Percentiles rank a stretch among this genome's conserved stretches.
These are phyloP conservation scores for Platycheirus rosarum DNA, from an alignment of 2,888 invertebrate genomes.

Conservation along the genomic window DNA sequence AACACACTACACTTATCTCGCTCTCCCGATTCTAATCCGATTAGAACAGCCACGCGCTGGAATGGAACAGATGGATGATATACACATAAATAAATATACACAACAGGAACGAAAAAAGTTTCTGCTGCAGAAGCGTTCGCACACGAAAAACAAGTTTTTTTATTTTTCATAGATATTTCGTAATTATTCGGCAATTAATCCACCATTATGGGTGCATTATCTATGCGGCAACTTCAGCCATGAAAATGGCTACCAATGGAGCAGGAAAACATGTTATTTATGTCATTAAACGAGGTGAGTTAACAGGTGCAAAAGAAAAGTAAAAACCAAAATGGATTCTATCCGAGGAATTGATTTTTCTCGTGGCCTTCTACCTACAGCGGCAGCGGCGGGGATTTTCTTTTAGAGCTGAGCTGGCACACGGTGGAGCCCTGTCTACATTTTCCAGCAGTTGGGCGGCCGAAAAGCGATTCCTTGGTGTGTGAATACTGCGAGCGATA, in stretches of 20 bases:
- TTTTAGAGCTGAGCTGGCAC: constrained; percentile 32
- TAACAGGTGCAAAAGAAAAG: constrained; percentile 65
- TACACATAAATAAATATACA: constrained; percentile 43
- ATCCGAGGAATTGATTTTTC: constrained; percentile 66
- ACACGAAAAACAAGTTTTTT: constrained; percentile 37
- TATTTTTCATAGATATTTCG: constrained; percentile 9
- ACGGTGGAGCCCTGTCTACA: constrained; percentile 48
- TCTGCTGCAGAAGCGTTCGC: constrained; percentile 47
- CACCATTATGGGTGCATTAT: constrained; percentile 15
- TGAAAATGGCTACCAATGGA: constrained; percentile 31
- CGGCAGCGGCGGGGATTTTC: constrained; percentile 20
- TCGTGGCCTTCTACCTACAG: constrained; percentile 41
- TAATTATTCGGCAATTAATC: constrained; percentile 56
- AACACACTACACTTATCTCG: constrained; percentile 60
- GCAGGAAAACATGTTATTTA: constrained; percentile 42
- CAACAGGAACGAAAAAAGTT: constrained; percentile 15
- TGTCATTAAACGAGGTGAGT: constrained; percentile 62
- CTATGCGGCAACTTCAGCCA: constrained; percentile 24
- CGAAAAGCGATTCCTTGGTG: constrained; percentile 5
- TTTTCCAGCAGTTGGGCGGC: constrained; percentile 18
- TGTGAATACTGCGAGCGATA: constrained; percentile 16
- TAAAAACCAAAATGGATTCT: constrained; percentile 70
- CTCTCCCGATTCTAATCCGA: constrained; percentile 66
- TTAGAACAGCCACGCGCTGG: constrained; percentile 66
- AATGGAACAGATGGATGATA: constrained; percentile 70